phyloP scores from a whole-genome alignment of 1,140 invertebrate species.

The Drosophila bifasciata region DNA sequence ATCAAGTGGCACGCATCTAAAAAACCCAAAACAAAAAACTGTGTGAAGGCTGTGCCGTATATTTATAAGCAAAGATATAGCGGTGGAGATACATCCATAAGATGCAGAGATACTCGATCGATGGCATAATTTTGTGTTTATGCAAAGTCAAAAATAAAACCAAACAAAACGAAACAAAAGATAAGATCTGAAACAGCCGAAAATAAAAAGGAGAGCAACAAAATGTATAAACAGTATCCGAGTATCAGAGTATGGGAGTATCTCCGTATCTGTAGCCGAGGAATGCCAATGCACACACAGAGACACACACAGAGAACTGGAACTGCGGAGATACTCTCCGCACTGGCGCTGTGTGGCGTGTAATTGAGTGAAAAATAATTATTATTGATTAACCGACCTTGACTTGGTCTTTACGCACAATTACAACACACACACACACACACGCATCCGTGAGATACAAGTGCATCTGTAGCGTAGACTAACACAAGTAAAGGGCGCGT shows the following conservation, averaged over 20 bases:
- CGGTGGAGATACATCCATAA: slow-evolving; percentile 43
- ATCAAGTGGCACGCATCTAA: slow-evolving; percentile 76
- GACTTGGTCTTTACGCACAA: slow-evolving; percentile 82
- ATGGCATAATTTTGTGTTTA: slow-evolving; percentile 65
- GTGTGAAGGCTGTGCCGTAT: slow-evolving; percentile 66
- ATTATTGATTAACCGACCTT: slow-evolving; percentile 82
- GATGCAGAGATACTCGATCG: slow-evolving; percentile 37
- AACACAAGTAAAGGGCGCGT: background rate
- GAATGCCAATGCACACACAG: slow-evolving; percentile 32
- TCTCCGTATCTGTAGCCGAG: slow-evolving; percentile 29
- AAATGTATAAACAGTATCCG: slow-evolving; percentile 9
- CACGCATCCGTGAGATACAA: slow-evolving; percentile 28
- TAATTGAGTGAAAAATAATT: slow-evolving; percentile 83
- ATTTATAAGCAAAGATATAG: slow-evolving; percentile 35
- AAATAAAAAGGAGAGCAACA: slow-evolving; percentile 19
- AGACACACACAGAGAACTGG: slow-evolving; percentile 19
- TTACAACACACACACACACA: slow-evolving; percentile 58
- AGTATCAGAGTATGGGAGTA: background rate
- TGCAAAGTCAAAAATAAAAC: slow-evolving; percentile 53
- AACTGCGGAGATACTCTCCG: background rate
- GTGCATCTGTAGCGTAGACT: slow-evolving; percentile 18
- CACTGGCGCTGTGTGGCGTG: slow-evolving; percentile 37
- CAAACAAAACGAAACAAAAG: slow-evolving; percentile 23
- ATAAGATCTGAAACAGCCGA: slow-evolving; percentile 37
- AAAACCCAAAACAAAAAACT: slow-evolving; percentile 25